Percentiles rank a stretch among this genome's conserved stretches.
Conservation (phyloP, 2,113 vertebrate genomes). For the Psettodes erumei region DNA sequence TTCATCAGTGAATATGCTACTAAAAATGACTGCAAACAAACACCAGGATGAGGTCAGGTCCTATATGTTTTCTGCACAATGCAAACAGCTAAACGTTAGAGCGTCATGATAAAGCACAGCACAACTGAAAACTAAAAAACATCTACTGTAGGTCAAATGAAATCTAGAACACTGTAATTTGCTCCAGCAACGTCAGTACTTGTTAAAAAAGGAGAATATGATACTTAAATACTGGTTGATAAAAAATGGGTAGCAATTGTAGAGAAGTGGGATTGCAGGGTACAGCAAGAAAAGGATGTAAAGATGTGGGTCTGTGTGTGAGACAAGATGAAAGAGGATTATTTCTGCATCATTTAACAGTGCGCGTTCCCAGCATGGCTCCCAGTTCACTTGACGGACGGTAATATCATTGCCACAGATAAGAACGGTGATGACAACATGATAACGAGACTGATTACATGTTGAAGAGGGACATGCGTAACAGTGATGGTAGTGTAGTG, state of each 20-base stretch:
- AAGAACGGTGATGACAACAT: constrained; percentile 27
- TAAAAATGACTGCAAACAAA: background rate
- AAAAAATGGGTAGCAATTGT: background rate
- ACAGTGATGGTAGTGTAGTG: constrained; percentile 16
- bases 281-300: background rate
- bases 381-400: constrained; percentile 28
- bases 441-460: constrained; percentile 42
- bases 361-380: constrained; percentile 33
- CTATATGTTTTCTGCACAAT: too few relatives aligned
- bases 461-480: constrained; percentile 28
- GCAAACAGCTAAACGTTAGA: too few relatives aligned
- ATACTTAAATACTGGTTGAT: background rate
- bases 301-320: background rate
- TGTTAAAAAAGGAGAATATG: background rate
- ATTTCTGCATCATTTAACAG: constrained; percentile 61
- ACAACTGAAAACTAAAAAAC: too few relatives aligned
- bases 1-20: background rate
- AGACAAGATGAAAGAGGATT: constrained; percentile 5
- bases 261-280: background rate
- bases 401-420: constrained; percentile 38
- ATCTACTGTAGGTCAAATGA: background rate
- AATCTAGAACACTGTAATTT: background rate
- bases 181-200: too few relatives aligned
- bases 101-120: background rate
- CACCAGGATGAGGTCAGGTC: background rate